Evolutionary conservation across 2,113 vertebrate species (phyloP), one percentile per base, ranked within the genome.

Genomic region (Pseudolaguvia tuberculata): DNA sequence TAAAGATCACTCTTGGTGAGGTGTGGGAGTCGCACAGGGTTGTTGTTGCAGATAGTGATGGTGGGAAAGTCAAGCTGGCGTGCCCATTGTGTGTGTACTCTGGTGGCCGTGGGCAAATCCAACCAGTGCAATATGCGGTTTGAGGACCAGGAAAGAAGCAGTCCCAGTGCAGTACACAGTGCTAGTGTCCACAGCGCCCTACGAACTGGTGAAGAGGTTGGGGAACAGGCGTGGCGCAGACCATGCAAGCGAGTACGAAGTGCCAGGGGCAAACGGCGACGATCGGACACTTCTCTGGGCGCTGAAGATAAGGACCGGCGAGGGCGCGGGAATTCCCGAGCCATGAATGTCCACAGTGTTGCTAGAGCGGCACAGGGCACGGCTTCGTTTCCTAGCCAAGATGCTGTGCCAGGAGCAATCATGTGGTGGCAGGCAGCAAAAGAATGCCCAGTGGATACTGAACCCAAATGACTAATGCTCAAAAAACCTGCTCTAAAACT

Each of bases 1-100:
- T 98, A 98, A 39, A 99, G 87, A 86, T 99, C 96, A 52, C 94
- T 96, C 87, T 98, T 98, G 89, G 95, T 96, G 81, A 99, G 93
- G 78, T 94, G 93, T 78, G 94, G 94, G 80, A 99, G 94, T 77
- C 96, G 94, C 31, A 98, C 89, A 0, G 95, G 95, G 88, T 98
- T 98, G 90, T 99, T 99, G 93, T 99, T 99, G 87, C 96, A 99
- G 85, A 99, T 91, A 23, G 96, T 99, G 86, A 98, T 91, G 12
- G 95, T 89, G 23, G 96, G 96, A 88, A 98, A 99, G 73, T 92
- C 84, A 82, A 98, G 88, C 88, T 96, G 94, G 77, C 92, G 93
- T 85, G 95, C 95, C 95, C 95, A 98, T 88, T 96, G 92, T 2
- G 92, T 92, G 86, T 96, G 94, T 83, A 98, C 88, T 20, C 93